Conservation (phyloP, 2,888 invertebrate genomes). For the Lacanobia wlatinum region DNA sequence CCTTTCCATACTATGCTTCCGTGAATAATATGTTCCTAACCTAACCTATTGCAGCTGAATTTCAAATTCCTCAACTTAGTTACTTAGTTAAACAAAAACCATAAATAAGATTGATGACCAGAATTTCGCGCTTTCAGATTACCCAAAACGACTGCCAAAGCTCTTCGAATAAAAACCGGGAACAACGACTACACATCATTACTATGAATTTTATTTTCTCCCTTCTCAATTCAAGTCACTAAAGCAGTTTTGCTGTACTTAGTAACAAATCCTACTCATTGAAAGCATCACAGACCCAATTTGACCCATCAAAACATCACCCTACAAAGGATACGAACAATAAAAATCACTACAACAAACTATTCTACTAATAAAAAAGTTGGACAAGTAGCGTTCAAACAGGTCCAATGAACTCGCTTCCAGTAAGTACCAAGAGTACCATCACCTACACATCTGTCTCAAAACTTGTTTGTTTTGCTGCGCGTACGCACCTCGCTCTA, state of each 20-base stretch:
- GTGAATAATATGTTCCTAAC: too few relatives aligned
- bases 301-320: slow-evolving; percentile 36
- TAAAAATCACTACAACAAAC: slow-evolving; percentile 63
- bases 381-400: slow-evolving; percentile 60
- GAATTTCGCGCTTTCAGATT: not conserved
- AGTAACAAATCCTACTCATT: not conserved
- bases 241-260: not conserved
- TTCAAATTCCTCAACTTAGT: not conserved
- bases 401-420: slow-evolving; percentile 59
- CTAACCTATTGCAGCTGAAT: not conserved
- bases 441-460: slow-evolving; percentile 66
- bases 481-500: slow-evolving; percentile 70
- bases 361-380: slow-evolving; percentile 62
- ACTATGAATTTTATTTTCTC: not conserved
- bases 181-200: not conserved
- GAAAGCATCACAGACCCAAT: not conserved
- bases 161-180: too few relatives aligned
- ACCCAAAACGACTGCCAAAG: not conserved
- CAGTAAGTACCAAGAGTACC: slow-evolving; percentile 42
- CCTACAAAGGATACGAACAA: slow-evolving; percentile 56
- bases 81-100: not conserved
- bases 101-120: too few relatives aligned
- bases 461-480: slow-evolving; percentile 71
- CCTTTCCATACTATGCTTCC: too few relatives aligned
- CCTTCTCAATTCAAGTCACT: not conserved